Conservation (phyloP, 2,113 vertebrate genomes). For the Nestor notabilis region DNA sequence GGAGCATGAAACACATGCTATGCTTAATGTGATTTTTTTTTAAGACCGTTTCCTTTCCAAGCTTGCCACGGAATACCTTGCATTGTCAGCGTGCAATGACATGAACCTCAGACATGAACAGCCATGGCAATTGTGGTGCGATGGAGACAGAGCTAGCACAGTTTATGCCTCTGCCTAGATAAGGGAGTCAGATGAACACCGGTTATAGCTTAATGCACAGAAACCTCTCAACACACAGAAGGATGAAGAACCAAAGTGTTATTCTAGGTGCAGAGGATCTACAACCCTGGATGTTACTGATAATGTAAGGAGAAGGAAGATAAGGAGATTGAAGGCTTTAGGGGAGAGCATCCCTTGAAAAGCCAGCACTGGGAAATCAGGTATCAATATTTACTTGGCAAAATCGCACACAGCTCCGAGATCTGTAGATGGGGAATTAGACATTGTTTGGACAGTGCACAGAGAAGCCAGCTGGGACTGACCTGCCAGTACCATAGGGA, state of each 20-base stretch:
- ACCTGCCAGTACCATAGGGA: neutral
- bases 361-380: neutral
- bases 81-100: neutral
- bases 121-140: neutral
- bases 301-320: neutral
- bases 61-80: neutral
- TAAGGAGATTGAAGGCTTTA: neutral
- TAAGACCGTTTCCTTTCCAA: neutral
- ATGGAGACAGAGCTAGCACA: neutral
- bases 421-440: neutral
- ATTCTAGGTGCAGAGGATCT: neutral
- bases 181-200: neutral
- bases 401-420: neutral
- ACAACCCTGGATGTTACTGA: neutral
- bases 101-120: neutral
- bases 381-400: neutral
- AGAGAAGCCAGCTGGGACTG: neutral
- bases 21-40: slow-evolving; percentile 61
- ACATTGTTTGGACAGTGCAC: neutral
- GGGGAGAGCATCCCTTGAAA: neutral
- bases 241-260: neutral
- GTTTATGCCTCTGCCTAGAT: neutral
- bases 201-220: neutral
- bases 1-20: slow-evolving; percentile 62
- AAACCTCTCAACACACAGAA: neutral